Evolutionary conservation across 2,113 vertebrate genomes (phyloP).

Genomic region (Cichladusa arquata): DNA sequence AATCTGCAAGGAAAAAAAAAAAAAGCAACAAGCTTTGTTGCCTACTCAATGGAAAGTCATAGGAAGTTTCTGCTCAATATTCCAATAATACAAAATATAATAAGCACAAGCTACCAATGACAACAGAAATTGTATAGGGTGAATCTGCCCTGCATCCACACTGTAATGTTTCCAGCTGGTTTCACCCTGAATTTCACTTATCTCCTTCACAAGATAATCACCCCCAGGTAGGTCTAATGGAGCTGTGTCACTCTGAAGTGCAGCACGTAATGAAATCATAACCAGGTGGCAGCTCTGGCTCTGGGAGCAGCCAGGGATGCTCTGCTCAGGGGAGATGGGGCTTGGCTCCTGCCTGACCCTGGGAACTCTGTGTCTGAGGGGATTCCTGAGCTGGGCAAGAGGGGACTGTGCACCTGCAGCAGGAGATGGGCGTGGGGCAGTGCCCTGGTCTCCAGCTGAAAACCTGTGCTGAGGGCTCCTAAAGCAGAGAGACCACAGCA

Average conservation of each 20-base stretch:
- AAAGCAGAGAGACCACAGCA: too few relatives aligned
- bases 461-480: too few relatives aligned
- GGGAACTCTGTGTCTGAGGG: too few relatives aligned
- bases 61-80: background rate
- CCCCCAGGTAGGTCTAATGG: background rate
- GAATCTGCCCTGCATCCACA: background rate
- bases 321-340: too few relatives aligned
- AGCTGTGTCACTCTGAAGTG: accelerated
- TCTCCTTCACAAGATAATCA: background rate
- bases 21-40: background rate
- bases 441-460: too few relatives aligned
- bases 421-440: too few relatives aligned
- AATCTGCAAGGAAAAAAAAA: background rate
- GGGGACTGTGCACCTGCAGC: too few relatives aligned
- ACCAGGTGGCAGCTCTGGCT: background rate
- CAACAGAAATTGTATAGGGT: background rate
- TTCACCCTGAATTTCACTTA: background rate
- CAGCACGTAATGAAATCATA: background rate
- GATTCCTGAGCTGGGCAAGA: too few relatives aligned
- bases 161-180: accelerated
- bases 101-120: background rate
- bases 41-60: background rate
- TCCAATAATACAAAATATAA: background rate
- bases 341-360: too few relatives aligned
- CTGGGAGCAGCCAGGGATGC: background rate